A percentile compares a stretch with the other conserved stretches of the same genome.
Conservation (phyloP, 2,113 vertebrate genomes). For the Thamnophis sirtalis region DNA sequence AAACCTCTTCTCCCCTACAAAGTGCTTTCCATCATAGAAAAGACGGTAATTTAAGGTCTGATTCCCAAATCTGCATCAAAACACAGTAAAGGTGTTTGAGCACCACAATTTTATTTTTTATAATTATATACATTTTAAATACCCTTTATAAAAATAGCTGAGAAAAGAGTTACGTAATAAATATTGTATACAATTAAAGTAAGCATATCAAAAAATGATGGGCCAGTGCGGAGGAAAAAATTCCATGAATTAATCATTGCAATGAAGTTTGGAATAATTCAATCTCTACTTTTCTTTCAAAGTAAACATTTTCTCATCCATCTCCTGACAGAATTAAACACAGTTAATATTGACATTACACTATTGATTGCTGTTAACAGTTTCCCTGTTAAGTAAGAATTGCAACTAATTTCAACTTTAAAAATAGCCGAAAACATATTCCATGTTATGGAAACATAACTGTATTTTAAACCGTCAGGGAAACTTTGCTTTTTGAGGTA, state of each 20-base stretch:
- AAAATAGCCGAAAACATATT: neutral
- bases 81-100: slow-evolving; percentile 1
- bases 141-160: neutral
- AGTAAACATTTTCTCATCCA: neutral
- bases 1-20: slow-evolving; percentile 96
- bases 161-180: neutral
- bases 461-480: neutral
- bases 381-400: neutral
- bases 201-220: neutral
- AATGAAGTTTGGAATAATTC: neutral
- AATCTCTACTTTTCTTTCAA: neutral
- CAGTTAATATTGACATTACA: neutral
- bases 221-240: neutral
- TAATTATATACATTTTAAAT: neutral
- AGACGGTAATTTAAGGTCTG: slow-evolving; percentile 96
- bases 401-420: neutral
- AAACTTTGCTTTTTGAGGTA: neutral
- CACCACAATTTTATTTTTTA: neutral
- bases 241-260: neutral
- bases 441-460: neutral
- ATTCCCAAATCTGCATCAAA: slow-evolving; percentile 81
- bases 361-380: neutral
- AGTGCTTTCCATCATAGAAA: slow-evolving; percentile 97
- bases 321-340: neutral
- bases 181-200: neutral